Percentiles rank a stretch among this genome's conserved stretches.
These are phyloP conservation scores for Chromoteleia sp. DNA, from an alignment of 2,888 invertebrate species.

Conservation along the genomic window DNA sequence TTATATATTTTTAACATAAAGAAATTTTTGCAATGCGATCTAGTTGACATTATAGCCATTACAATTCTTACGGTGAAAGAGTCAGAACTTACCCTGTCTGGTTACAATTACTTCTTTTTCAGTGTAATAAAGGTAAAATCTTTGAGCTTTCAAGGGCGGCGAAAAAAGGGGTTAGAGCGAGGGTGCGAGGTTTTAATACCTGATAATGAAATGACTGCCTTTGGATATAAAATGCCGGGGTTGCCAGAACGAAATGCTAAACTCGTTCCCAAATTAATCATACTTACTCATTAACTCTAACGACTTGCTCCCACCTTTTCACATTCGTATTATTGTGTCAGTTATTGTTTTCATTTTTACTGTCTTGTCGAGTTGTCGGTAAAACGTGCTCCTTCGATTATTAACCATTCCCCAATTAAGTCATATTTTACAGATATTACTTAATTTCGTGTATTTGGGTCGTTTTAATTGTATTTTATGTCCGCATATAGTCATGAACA, in stretches of 20 bases:
- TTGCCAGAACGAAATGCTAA: conserved; percentile 75
- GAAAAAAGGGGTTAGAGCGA: conserved; percentile 2
- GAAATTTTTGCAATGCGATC: too few relatives aligned
- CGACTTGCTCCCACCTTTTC: conserved; percentile 73
- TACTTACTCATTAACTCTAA: conserved; percentile 83
- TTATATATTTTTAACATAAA: too few relatives aligned
- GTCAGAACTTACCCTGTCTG: too few relatives aligned
- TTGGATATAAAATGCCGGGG: conserved; percentile 75
- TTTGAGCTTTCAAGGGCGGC: neutral
- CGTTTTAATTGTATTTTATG: conserved; percentile 36
- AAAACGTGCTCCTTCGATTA: neutral
- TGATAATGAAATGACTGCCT: conserved; percentile 83
- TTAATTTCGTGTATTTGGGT: conserved; percentile 13
- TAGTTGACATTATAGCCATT: too few relatives aligned
- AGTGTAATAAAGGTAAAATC: neutral
- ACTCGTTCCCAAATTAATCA: conserved; percentile 82
- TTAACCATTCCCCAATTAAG: neutral
- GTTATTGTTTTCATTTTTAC: neutral
- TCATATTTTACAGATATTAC: conserved; percentile 1
- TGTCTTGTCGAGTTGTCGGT: neutral
- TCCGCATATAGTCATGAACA: conserved; percentile 34
- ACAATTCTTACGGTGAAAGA: too few relatives aligned
- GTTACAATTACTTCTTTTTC: too few relatives aligned
- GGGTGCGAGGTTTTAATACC: conserved; percentile 73
- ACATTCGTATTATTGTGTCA: neutral